phyloP scores from a whole-genome alignment of 2,113 vertebrate species.

The Paramisgurnus dabryanus region DNA sequence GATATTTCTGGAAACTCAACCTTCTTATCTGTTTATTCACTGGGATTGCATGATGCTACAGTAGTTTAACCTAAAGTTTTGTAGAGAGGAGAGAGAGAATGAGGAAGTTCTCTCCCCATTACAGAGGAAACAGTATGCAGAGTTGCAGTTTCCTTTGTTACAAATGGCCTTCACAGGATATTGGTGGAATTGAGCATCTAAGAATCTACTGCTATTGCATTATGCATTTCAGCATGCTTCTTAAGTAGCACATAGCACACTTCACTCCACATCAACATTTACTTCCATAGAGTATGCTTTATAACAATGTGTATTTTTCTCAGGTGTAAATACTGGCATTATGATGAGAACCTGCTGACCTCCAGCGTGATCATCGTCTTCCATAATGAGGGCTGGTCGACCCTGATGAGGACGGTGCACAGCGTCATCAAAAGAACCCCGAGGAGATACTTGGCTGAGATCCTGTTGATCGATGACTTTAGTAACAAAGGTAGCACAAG shows the following conservation, averaged over 20 bases:
- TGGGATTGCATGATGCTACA: neutral
- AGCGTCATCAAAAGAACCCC: constrained; percentile 95
- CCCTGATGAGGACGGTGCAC: constrained; percentile 92
- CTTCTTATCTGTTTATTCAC: neutral
- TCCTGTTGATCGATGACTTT: constrained; percentile 96
- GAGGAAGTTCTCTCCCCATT: constrained; percentile 25
- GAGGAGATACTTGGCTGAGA: constrained; percentile 87
- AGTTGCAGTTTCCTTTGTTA: constrained; percentile 47
- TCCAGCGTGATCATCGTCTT: constrained; percentile 96
- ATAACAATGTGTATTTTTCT: constrained; percentile 16
- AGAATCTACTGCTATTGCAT: neutral
- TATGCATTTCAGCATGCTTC: neutral
- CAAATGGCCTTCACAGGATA: constrained; percentile 31
- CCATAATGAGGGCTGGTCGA: constrained; percentile 98
- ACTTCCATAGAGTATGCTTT: neutral
- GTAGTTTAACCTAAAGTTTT: neutral
- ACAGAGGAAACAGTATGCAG: constrained; percentile 35
- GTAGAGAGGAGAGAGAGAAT: neutral
- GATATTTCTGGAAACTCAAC: neutral
- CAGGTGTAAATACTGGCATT: constrained; percentile 92
- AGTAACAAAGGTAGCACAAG: constrained; percentile 89
- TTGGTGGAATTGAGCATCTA: neutral
- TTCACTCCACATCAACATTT: neutral
- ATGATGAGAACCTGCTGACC: constrained; percentile 88
- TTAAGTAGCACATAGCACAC: neutral